Evolutionary conservation across 2,888 invertebrate genomes (phyloP), one percentile per base, ranked within the genome.

Genomic region (Trichacis sp.): DNA sequence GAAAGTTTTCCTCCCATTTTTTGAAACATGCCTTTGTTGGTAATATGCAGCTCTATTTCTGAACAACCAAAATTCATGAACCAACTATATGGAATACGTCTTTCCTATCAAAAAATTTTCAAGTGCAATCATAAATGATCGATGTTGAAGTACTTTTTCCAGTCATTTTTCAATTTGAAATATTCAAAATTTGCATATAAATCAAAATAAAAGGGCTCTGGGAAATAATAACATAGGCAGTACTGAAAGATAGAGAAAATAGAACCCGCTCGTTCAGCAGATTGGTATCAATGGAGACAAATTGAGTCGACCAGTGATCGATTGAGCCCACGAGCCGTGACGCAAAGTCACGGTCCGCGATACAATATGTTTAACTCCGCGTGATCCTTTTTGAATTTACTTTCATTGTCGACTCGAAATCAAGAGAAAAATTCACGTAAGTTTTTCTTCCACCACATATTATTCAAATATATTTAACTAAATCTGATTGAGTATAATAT

Each of bases 201-300:
- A n/a, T 5, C 40, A 14, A 15, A 15, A n/a, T 40, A 4, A 33
- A 40, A 40, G 52, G 55, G 60, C 63, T 68, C 60, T 33, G 53
- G 51, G 18, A 30, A 46, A 60, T 56, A 63, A 64, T 60, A 65
- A 59, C 59, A 49, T 48, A 58, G 57, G 52, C 60, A 57, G 66
- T 52, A 66, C 63, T 56, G 66, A 66, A 69, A 65, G 63, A 65
- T 62, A 64, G 59, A 57, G 63, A 63, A 64, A 64, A 69, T 56
- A 64, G 59, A 52, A 62, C 15, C 60, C 60, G 69, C 80, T 81
- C 79, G 82, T 81, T 82, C 83, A 82, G 83, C 83, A 81, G 80
- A 80, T 82, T 82, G 80, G 78, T 80, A 81, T 82, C 82, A 82
- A 83, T 83, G 82, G 82, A 82, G 83, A 82, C 81, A 83, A 83